phyloP scores from a whole-genome alignment of 2,888 invertebrate genomes.

The Acanthacorydalis orientalis region DNA sequence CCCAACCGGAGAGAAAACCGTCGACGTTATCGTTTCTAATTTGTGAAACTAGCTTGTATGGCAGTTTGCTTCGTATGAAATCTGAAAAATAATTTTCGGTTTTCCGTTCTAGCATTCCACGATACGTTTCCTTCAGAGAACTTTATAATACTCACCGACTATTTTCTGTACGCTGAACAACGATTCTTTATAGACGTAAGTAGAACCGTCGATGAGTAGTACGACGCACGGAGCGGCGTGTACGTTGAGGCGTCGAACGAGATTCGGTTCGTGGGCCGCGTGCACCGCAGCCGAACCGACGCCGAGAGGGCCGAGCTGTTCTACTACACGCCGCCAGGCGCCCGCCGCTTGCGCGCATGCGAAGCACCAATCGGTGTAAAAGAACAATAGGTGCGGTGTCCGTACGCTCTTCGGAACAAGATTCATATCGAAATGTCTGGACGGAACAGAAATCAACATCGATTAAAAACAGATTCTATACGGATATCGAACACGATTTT shows the following conservation, averaged over 20 bases:
- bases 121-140: too few relatives aligned
- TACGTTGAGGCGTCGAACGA: slow-evolving; percentile 65
- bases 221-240: slow-evolving; percentile 69
- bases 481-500: not conserved
- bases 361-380: slow-evolving; percentile 92
- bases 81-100: slow-evolving; percentile 32
- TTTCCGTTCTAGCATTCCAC: too few relatives aligned
- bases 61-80: slow-evolving; percentile 76
- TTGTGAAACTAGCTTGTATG: slow-evolving; percentile 55
- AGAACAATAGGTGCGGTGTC: slow-evolving; percentile 72
- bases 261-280: slow-evolving; percentile 61
- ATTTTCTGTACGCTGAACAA: slow-evolving; percentile 63
- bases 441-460: slow-evolving; percentile 12
- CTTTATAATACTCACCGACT: slow-evolving; percentile 38
- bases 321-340: slow-evolving; percentile 68
- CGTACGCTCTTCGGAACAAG: slow-evolving; percentile 69
- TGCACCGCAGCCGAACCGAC: slow-evolving; percentile 70
- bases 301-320: slow-evolving; percentile 73
- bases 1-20: slow-evolving; percentile 71
- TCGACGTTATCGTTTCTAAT: slow-evolving; percentile 59
- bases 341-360: slow-evolving; percentile 79
- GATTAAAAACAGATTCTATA: not conserved
- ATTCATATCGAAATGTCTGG: slow-evolving; percentile 72
- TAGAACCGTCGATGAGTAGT: slow-evolving; percentile 65
- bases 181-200: slow-evolving; percentile 71